Evolutionary conservation across 2,888 invertebrate genomes (phyloP), one percentile per base, ranked within the genome.

Genomic region (Cryptophagus acutangulus): DNA sequence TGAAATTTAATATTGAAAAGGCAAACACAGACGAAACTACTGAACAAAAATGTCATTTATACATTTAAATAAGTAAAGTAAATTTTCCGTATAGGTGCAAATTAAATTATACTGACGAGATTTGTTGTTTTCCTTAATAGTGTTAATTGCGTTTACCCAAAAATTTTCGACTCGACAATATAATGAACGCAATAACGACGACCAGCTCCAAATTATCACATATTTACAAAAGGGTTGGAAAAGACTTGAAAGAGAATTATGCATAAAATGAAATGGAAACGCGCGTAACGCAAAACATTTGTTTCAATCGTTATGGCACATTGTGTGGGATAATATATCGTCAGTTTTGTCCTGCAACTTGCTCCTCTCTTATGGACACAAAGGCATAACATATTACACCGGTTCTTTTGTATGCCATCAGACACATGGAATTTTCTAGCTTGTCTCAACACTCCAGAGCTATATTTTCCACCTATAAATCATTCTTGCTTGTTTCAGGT

Each of bases 401-500:
- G 63, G 24, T 63, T 61, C 65, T 65, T 66, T 66, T 66, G 62
- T 66, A 49, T 51, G 49, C 53, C 24, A n/a, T 20, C n/a, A n/a
- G 55, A 57, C 55, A 58, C 57, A 54, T 53, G 58, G 59, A 58
- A 61, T 59, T 59, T 61, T 59, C 56, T n/a, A 54, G 49, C 46
- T 48, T 49, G 47, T 37, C 44, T 41, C 20, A 20, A 20, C 24
- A 20, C 6, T n/a, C n/a, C 6, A 20, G 24, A 8, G 6, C 24
- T 20, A 8, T 6, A 6, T 6, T n/a, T 6, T n/a, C n/a, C 24
- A 20, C 24, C 6, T 20, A 20, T 20, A 20, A 20, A 20, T 20
- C 24, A 8, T 20, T 20, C 24, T 20, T n/a, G 24, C 6, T 20
- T n/a, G n/a, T 76, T 76, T 1, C 76, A 84, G 84, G 80, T 84